Base-by-base conservation (phyloP, 2,113 vertebrate genomes). In the Nibea albiflora region DNA sequence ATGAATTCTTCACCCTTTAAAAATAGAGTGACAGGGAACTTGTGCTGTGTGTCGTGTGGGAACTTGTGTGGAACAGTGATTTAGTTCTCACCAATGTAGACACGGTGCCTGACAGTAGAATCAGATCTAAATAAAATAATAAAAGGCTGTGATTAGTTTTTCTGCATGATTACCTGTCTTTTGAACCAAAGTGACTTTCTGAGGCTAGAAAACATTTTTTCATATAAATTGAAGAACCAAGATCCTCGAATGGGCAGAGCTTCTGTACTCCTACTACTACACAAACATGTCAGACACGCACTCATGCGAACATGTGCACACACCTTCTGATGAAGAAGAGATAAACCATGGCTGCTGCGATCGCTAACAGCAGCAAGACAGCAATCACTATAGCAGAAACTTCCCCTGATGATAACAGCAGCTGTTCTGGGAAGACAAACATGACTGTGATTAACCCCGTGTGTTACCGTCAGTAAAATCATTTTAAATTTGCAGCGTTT, bases 1-100 rank as follows among this genome's bases (percentile, higher is more conserved):
- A 68, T 28, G 0, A 22, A 58, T 35, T 3, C 3, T 5, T 4
- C 10, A 7, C 0, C 49, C 11, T 12, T 28, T 26, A 24, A 22
- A 82, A 66, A 71, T 15, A 0, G 9, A 42, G 24, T 39, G 26
- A 74, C n/a, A 10, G 26, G 53, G 68, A 81, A 74, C 12, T 58
- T 46, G 20, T 58, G 1, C 35, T 35, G 31, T 35, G 31, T 8
- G 35, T 35, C 8, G 35, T 8, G 35, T 35, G 35, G 7, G 7
- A 35, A 35, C 35, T 8, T 35, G 35, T 35, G 35, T 35, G 35
- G 35, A 35, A 35, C 1, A 35, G 35, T 35, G 6, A 0, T 22
- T 35, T 72, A 22, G 15, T 61, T 71, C 86, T 92, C 35, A 93
- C 92, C 92, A 5, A 79, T 64, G 47, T 35, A 15, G 0, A 84